Conservation (phyloP, 2,888 invertebrate species). For the Spicauda simplicius region DNA sequence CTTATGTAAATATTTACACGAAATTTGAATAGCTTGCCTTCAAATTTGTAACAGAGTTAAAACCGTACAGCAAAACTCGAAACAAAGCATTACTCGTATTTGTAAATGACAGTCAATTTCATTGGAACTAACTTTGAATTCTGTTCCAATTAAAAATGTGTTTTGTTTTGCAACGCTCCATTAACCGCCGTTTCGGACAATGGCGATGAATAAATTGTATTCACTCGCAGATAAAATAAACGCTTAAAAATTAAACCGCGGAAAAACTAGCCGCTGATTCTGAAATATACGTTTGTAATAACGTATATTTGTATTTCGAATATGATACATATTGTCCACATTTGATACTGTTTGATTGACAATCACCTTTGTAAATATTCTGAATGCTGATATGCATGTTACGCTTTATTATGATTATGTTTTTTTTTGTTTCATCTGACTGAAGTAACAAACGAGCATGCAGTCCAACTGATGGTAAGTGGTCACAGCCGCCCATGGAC, state of each 20-base stretch:
- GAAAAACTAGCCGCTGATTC: background rate
- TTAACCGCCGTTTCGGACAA: conserved; percentile 14
- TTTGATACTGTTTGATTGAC: no score
- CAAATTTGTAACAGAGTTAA: background rate
- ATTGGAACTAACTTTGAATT: conserved; percentile 5
- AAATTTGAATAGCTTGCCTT: no score
- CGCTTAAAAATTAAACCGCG: conserved; percentile 1
- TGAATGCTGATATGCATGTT: no score
- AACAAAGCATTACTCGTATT: conserved; percentile 14
- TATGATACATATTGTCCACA: no score
- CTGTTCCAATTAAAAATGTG: conserved; percentile 28
- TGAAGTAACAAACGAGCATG: no score
- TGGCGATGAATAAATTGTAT: conserved; percentile 8
- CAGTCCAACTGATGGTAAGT: no score
- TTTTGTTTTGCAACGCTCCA: conserved; percentile 20
- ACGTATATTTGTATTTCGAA: background rate
- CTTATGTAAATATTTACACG: no score
- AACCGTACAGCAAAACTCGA: background rate
- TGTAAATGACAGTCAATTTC: conserved; percentile 13
- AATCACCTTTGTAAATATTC: no score
- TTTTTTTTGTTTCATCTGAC: no score
- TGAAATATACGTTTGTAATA: background rate
- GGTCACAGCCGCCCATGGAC: no score
- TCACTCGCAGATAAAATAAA: conserved; percentile 4
- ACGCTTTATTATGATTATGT: no score